phyloP scores from a whole-genome alignment of 2,797 vertebrate genomes.

The Scomberomorus guttatus region DNA sequence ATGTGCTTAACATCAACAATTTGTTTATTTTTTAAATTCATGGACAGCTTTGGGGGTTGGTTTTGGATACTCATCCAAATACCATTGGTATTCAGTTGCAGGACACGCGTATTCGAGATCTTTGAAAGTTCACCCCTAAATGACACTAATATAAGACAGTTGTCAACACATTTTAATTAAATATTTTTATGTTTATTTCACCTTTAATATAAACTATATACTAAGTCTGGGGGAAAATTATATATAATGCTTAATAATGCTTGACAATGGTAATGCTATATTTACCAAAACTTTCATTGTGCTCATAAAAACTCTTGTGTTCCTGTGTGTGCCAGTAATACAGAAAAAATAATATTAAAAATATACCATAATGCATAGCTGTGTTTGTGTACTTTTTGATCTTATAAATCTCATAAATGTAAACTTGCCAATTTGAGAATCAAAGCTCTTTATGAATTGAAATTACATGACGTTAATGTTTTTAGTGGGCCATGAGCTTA shows the following conservation, averaged over 20 bases:
- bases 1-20: neutral
- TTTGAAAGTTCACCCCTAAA: constrained; percentile 21
- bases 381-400: neutral
- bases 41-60: constrained; percentile 7
- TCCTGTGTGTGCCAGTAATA: neutral
- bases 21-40: neutral
- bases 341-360: neutral
- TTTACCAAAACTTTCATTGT: constrained; percentile 10
- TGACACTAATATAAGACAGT: constrained; percentile 8
- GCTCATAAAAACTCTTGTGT: constrained; percentile 11
- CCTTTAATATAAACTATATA: neutral
- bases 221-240: neutral
- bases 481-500: neutral
- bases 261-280: too few relatives aligned
- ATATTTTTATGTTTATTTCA: neutral
- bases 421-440: neutral
- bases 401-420: neutral
- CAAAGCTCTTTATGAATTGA: neutral
- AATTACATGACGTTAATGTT: neutral
- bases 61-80: constrained; percentile 62
- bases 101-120: too few relatives aligned
- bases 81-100: constrained; percentile 42
- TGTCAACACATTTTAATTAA: neutral
- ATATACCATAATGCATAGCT: neutral
- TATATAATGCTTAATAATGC: neutral